A percentile compares a stretch with the other conserved stretches of the same genome.
Evolutionary conservation across 2,888 invertebrate genomes (phyloP).

Genomic region (Antheraea yamamai): DNA sequence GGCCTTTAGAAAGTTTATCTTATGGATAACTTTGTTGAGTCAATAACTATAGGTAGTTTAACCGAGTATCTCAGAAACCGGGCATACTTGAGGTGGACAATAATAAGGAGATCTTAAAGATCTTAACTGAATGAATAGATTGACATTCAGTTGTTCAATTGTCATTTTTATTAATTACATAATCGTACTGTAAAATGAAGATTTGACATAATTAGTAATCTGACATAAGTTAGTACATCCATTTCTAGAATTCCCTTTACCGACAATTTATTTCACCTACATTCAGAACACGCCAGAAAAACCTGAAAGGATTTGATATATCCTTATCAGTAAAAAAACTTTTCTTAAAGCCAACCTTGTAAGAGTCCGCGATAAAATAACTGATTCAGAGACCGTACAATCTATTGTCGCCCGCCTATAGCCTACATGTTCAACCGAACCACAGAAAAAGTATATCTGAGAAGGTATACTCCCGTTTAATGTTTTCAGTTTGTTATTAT

Average conservation of each 20-base stretch:
- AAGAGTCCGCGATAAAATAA: conserved; percentile 4
- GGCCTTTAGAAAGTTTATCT: too few species aligned
- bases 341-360: conserved; percentile 2
- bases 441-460: conserved; percentile 2
- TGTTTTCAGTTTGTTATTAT: neutral
- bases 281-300: neutral
- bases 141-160: too few species aligned
- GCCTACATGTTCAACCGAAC: neutral
- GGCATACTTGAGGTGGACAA: too few species aligned
- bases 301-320: neutral
- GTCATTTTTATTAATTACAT: too few species aligned
- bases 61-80: too few species aligned
- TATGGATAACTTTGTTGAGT: too few species aligned
- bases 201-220: too few species aligned
- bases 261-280: neutral
- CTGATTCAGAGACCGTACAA: conserved; percentile 13
- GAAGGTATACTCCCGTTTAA: neutral
- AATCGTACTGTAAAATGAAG: too few species aligned
- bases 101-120: too few species aligned
- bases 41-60: too few species aligned
- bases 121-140: too few species aligned
- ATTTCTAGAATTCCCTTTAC: neutral
- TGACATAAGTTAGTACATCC: too few species aligned
- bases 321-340: neutral
- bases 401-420: conserved; percentile 10